Evolutionary conservation across 2,113 vertebrate species (phyloP).

Genomic region (Oncorhynchus mykiss): DNA sequence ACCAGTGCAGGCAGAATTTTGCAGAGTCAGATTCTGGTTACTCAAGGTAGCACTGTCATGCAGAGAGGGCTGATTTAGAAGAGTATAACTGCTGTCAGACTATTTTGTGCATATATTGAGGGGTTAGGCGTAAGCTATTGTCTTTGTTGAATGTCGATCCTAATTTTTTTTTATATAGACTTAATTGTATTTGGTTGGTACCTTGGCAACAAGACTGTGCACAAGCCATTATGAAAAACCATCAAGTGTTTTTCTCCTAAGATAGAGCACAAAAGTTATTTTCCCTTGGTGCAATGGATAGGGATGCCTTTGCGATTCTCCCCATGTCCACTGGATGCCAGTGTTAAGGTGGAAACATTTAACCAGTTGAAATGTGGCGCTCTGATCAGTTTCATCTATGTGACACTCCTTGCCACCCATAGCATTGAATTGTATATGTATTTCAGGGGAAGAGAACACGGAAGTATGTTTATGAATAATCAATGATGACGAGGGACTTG

Average conservation of each 20-base stretch:
- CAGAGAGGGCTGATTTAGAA: no score
- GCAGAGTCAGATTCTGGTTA: not conserved
- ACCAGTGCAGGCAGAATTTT: constrained; percentile 16
- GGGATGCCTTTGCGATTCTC: not conserved
- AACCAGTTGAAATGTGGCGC: not conserved
- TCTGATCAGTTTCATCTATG: not conserved
- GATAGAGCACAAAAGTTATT: no score
- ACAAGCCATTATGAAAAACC: no score
- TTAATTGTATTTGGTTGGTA: no score
- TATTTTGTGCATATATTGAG: not conserved
- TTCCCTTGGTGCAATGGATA: not conserved
- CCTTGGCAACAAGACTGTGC: no score
- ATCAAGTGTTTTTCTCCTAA: no score
- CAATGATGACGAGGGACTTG: not conserved
- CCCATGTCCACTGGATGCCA: constrained; percentile 20
- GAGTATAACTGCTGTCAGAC: not conserved
- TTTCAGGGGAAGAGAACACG: not conserved
- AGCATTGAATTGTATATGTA: no score
- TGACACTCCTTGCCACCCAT: not conserved
- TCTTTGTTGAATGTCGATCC: no score
- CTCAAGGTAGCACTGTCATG: not conserved
- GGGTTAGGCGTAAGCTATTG: no score
- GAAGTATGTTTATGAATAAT: not conserved
- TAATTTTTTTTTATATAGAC: no score
- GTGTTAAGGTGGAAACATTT: not conserved